Evolutionary conservation across 2,113 vertebrate species (phyloP), one percentile per base, ranked within the genome.

Genomic region (Peromyscus maniculatus): DNA sequence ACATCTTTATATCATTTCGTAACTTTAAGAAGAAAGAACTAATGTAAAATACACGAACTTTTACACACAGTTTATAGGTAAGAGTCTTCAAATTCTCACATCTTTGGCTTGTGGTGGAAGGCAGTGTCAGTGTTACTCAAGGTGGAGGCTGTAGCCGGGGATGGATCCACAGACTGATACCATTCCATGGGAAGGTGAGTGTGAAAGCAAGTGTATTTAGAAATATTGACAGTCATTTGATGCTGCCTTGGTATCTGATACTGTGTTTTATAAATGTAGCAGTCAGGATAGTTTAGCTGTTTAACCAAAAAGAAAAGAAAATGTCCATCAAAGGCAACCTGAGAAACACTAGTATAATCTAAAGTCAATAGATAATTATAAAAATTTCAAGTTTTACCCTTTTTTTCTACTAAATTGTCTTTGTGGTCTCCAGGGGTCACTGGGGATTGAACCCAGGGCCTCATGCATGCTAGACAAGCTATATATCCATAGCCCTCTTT

Each of bases 1-100:
- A 31, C 49, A 59, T 74, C 90, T 87, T 80, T 26, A 16, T 77
- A 13, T 39, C 17, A n/a, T 74, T 84, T 88, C 75, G 88, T 77
- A 71, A 87, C 78, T 57, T 71, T 66, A 91, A 95, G 93, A 71
- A 67, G 78, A 90, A 83, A 72, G 31, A 83, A 39, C 13, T 71
- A 22, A 62, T 43, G 49, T 72, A 26, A 74, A 46, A 21, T 39
- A 36, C 13, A 64, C 62, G 39, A 83, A 75, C 59, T 75, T 91
- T 89, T n/a, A 75, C 43, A 77, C 10, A 74, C 26, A 19, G 36
- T 57, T 39, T 74, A 49, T 36, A 86, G 28, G 26, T 36, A n/a
- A 36, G 91, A 94, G 49, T 75, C 46, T 64, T 96, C 43, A 66
- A 64, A 78, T 83, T 28, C 78, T 92, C 66, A 39, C n/a, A 77